Percentiles rank a stretch among this genome's conserved stretches.
phyloP scores from a whole-genome alignment of 1,140 invertebrate species.

The Samia ricini region DNA sequence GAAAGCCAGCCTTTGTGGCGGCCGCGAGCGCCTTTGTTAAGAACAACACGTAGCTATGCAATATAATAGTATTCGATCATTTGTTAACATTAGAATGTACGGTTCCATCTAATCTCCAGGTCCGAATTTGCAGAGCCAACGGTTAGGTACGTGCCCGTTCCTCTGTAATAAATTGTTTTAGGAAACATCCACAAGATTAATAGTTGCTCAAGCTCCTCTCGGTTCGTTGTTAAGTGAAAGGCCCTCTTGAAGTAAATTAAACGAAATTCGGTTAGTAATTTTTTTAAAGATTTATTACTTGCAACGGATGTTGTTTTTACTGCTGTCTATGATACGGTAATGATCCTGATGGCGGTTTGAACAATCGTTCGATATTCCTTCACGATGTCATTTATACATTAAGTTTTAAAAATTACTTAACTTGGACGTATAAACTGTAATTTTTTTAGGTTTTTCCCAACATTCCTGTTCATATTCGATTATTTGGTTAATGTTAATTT shows the following conservation, averaged over 20 bases:
- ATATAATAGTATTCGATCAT: slow-evolving; percentile 33
- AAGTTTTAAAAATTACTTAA: slow-evolving; percentile 34
- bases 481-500: too few relatives aligned
- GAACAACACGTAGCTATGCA: slow-evolving; percentile 15
- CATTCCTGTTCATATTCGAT: too few relatives aligned
- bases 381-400: slow-evolving; percentile 34
- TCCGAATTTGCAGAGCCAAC: slow-evolving; percentile 49
- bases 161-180: slow-evolving; percentile 67
- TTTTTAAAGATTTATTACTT: slow-evolving; percentile 10
- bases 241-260: slow-evolving; percentile 48
- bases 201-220: slow-evolving; percentile 45
- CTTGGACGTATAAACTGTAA: neutral
- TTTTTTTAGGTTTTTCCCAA: too few relatives aligned
- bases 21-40: slow-evolving; percentile 23
- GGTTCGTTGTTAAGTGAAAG: slow-evolving; percentile 54
- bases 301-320: neutral
- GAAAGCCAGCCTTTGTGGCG: neutral
- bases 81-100: slow-evolving; percentile 37
- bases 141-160: slow-evolving; percentile 36
- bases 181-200: slow-evolving; percentile 69
- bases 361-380: too few relatives aligned
- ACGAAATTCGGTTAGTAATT: neutral
- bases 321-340: too few relatives aligned
- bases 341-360: neutral
- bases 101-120: slow-evolving; percentile 46